Base-by-base conservation (phyloP, 2,888 invertebrate species). In the Aromia moschata region DNA sequence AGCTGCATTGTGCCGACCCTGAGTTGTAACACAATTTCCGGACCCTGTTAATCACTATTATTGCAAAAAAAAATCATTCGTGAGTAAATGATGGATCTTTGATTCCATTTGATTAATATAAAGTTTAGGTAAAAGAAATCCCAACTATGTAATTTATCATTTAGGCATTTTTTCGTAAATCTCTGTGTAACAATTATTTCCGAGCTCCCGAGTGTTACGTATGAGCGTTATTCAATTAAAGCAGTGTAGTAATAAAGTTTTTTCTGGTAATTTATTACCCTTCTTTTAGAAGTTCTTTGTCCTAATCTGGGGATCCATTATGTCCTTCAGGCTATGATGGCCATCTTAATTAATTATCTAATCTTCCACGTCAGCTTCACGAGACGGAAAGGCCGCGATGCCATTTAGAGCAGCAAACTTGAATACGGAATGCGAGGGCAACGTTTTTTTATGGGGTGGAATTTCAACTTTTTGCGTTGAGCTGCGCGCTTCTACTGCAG, bases 271-370 rank as follows among this genome's bases (percentile, higher is more conserved):
- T 43, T 43, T 43, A 43, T 43, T 43, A 20, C 4, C 12, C 20
- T 18, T 41, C 10, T 20, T 43, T 41, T 10, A 17, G 1, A 17
- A 18, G 9, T 41, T 41, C 33, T 33, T 33, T 33, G 33, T 33
- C 33, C 33, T 33, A 10, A 25, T 33, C 33, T 33, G 3, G 7
- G 33, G 33, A 33, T 33, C 33, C 33, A 33, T 33, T 33, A 33
- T 33, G 33, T 33, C 33, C 10, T 33, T 33, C 33, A 11, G 33
- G 33, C 33, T 33, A 33, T 33, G 10, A 11, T 33, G 33, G 11
- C 33, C 33, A 33, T 33, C 33, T 33, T 33, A 33, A 33, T 33
- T 33, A 33, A 33, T 33, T 33, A 33, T 33, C 33, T 33, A 33
- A 33, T 33, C 33, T 33, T 33, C 33, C 33, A 11, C n/a, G 33